Evolutionary conservation across 2,888 invertebrate species (phyloP).

Genomic region (Ormyrus labotus): DNA sequence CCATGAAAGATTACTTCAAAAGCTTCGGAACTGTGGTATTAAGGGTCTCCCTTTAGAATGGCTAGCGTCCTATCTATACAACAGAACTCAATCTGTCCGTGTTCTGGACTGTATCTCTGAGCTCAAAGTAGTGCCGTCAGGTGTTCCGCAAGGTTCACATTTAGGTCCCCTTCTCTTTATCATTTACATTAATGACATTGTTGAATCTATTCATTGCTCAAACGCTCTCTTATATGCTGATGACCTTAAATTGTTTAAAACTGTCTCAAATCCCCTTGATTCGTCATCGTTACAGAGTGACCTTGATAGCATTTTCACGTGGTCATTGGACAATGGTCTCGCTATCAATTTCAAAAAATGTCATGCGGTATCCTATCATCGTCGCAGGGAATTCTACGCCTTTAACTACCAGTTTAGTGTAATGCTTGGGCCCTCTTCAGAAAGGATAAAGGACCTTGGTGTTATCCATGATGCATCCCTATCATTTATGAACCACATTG

Average conservation of each 20-base stretch:
- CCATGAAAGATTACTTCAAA: not conserved
- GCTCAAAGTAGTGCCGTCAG: too few species aligned
- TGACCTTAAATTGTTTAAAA: not conserved
- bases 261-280: not conserved
- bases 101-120: too few species aligned
- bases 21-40: not conserved
- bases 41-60: not conserved
- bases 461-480: too few species aligned
- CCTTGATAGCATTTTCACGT: not conserved
- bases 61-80: not conserved
- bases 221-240: not conserved
- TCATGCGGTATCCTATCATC: not conserved
- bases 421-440: not conserved
- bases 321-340: not conserved
- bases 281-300: not conserved
- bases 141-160: too few species aligned
- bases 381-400: rapidly evolving
- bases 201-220: not conserved
- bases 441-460: too few species aligned
- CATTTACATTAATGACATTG: not conserved
- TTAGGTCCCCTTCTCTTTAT: not conserved
- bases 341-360: not conserved
- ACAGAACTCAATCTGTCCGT: too few species aligned
- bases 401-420: not conserved
- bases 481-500: too few species aligned